phyloP scores from a whole-genome alignment of 92 coral and sea anemone genomes.

The Umimayanthus kanabou region DNA sequence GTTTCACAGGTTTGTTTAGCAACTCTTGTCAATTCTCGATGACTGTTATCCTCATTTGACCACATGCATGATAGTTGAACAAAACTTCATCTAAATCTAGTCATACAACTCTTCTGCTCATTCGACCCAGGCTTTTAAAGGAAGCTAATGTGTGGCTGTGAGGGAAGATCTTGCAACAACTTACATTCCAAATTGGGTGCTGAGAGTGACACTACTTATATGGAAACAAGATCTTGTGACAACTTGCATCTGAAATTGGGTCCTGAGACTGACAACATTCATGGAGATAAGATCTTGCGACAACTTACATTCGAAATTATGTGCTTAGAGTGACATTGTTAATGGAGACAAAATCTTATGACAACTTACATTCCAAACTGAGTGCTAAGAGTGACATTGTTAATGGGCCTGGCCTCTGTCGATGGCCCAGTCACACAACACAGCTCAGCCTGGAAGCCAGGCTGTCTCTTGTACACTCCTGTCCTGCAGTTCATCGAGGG shows the following conservation, averaged over 20 bases:
- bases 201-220: constrained; percentile 52
- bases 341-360: constrained; percentile 23
- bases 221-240: too few relatives aligned
- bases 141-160: too few relatives aligned
- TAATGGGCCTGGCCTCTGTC: constrained; percentile 71
- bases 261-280: constrained; percentile 75
- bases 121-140: too few relatives aligned
- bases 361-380: constrained; percentile 94
- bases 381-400: constrained; percentile 80
- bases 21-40: too few relatives aligned
- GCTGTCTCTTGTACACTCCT: constrained; percentile 78
- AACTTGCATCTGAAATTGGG: constrained; percentile 67
- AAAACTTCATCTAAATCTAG: too few relatives aligned
- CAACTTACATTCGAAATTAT: constrained; percentile 91
- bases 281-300: constrained; percentile 29
- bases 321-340: constrained; percentile 82
- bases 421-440: constrained; percentile 69
- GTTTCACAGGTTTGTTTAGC: too few relatives aligned
- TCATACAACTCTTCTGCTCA: too few relatives aligned
- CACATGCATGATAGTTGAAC: too few relatives aligned
- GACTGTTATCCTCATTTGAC: too few relatives aligned
- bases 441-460: constrained; percentile 91
- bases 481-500: constrained; percentile 66
- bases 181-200: constrained; percentile 98
- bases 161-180: constrained; percentile 19